Evolutionary conservation across 2,113 vertebrate species (phyloP).

Genomic region (human): DNA sequence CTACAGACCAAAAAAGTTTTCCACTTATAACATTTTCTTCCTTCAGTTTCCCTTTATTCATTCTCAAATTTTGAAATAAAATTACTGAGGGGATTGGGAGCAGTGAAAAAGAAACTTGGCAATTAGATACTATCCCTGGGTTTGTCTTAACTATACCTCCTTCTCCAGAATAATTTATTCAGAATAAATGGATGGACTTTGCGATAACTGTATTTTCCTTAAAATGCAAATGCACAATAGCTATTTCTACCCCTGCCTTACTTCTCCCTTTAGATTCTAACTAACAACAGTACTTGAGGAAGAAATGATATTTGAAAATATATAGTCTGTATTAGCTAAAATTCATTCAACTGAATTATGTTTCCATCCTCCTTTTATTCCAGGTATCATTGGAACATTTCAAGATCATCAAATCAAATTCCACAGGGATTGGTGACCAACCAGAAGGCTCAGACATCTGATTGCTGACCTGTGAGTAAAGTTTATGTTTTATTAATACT

Average conservation of each 20-base stretch:
- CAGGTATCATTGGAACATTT: slow-evolving; percentile 39
- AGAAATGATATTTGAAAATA: background rate
- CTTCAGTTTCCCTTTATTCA: background rate
- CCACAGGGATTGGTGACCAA: background rate
- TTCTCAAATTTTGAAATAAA: slow-evolving; percentile 25
- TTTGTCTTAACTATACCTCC: background rate
- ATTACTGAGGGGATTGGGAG: background rate
- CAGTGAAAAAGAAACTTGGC: background rate
- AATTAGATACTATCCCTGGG: background rate
- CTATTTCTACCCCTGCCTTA: background rate
- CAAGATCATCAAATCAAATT: slow-evolving; percentile 16
- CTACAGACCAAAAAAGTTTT: background rate
- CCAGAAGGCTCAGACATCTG: slow-evolving; percentile 53
- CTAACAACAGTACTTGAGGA: background rate
- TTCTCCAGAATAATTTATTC: background rate
- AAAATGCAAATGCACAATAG: background rate
- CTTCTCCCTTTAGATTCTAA: background rate
- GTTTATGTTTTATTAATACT: slow-evolving; percentile 28
- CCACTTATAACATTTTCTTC: background rate
- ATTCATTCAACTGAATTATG: background rate
- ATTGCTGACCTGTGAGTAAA: slow-evolving; percentile 77
- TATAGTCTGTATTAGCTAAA: background rate
- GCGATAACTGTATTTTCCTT: background rate
- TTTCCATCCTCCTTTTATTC: slow-evolving; percentile 25
- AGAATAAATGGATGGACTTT: background rate